These are phyloP conservation scores for Nomada fabriciana DNA, from an alignment of 2,888 invertebrate genomes.

Conservation along the genomic window DNA sequence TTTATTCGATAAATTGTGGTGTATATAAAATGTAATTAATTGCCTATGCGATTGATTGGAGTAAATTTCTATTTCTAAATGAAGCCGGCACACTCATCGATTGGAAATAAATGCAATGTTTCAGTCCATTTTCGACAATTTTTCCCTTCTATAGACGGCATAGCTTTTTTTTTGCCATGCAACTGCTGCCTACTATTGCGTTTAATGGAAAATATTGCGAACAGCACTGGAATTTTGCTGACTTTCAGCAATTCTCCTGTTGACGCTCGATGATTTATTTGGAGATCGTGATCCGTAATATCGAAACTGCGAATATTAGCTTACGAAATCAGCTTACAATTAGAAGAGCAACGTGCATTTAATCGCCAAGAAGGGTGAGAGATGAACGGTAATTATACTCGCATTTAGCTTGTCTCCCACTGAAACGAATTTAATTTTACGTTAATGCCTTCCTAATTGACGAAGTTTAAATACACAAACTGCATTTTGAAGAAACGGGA, in stretches of 20 bases:
- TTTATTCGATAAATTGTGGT: neutral
- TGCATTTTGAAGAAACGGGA: neutral
- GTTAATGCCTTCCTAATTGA: neutral
- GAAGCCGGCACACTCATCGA: too few species aligned
- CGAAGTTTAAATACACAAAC: neutral
- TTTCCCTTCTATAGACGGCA: too few species aligned
- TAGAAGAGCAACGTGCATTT: neutral
- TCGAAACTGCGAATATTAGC: too few species aligned
- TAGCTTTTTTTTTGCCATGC: neutral
- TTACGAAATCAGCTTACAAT: neutral
- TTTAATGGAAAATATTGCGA: slow-evolving; percentile 12
- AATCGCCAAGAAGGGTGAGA: neutral
- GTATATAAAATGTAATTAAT: neutral
- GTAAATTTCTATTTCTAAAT: too few species aligned
- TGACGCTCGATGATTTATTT: slow-evolving; percentile 60
- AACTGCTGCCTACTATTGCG: slow-evolving; percentile 10
- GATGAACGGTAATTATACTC: slow-evolving; percentile 19
- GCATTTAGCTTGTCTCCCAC: neutral
- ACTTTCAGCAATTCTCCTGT: slow-evolving; percentile 14
- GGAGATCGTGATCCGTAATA: slow-evolving; percentile 47
- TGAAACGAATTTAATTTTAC: slow-evolving; percentile 16
- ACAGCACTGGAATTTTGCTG: slow-evolving; percentile 27
- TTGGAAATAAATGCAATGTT: too few species aligned
- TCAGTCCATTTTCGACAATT: too few species aligned
- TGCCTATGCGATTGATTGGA: neutral